Base-by-base conservation (phyloP, 2,888 invertebrate species). In the Encarsia formosa region DNA sequence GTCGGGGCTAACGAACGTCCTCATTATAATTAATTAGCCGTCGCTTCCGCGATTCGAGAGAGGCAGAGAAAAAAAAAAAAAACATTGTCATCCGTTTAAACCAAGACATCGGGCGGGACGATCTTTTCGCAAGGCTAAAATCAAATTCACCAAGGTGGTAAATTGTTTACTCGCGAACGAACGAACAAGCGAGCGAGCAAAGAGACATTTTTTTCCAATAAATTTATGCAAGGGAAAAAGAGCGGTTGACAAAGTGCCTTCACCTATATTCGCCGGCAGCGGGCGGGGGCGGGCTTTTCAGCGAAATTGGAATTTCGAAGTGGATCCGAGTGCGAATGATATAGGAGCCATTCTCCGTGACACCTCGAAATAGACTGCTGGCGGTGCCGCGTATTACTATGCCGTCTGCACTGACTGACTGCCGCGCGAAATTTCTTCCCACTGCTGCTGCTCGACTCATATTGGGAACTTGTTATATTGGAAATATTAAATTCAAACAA, bases 331-430 rank as follows among this genome's bases (percentile, higher is more conserved):
- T 58, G 59, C 61, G 64, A 63, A 66, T 67, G 68, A 67, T 68
- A 65, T 68, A 68, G 63, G 64, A 69, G 67, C 66, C 59, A 64
- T 68, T 68, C 59, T 65, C 63, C 64, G 60, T 67, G 69, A 68
- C 69, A 68, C 63, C 63, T 65, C 63, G 68, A 65, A 68, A 68
- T 68, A 66, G 64, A 67, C 67, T 68, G 66, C 55, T 35, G n/a
- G 59, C 59, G 54, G n/a, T n/a, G n/a, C n/a, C n/a, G 5, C 16
- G 61, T 63, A 67, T 65, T 67, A 63, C 64, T 63, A 66, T 59
- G 58, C 59, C 49, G 52, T 56, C 20, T 3, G 42, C 37, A 29
- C 45, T 54, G n/a, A n/a, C n/a, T n/a, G n/a, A n/a, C n/a, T n/a
- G n/a, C 54, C 52, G 49, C 34, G 53, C 49, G 61, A 60, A 60